phyloP scores from a whole-genome alignment of 1,140 invertebrate species.

The Melanaphis sacchari region DNA sequence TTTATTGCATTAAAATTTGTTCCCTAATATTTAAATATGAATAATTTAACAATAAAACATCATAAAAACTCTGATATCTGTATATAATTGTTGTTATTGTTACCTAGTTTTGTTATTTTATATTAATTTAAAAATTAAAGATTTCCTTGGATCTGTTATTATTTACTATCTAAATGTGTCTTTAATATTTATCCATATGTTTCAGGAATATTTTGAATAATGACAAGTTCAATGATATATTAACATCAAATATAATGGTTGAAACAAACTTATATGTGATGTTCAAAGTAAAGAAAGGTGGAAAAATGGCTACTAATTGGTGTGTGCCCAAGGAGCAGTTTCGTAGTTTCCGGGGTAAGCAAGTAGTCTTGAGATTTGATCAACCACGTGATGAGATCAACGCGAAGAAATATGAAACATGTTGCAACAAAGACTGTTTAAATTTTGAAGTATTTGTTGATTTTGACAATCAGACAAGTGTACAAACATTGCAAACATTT shows the following conservation, averaged over 20 bases:
- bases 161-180: background rate
- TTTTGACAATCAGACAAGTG: background rate
- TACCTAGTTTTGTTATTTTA: background rate
- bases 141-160: background rate
- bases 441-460: constrained; percentile 32
- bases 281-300: constrained; percentile 51
- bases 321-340: constrained; percentile 40
- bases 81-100: background rate
- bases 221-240: constrained; percentile 51
- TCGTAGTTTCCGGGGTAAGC: constrained; percentile 33
- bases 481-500: background rate
- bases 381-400: background rate
- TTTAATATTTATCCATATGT: background rate
- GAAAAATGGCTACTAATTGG: constrained; percentile 29
- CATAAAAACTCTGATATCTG: background rate
- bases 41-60: background rate
- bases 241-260: constrained; percentile 52
- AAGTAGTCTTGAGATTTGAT: constrained; percentile 29
- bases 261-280: constrained; percentile 46
- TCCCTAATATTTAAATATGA: background rate
- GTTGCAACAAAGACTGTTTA: background rate
- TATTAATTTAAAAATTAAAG: background rate
- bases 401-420: background rate
- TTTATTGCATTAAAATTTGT: too few relatives aligned
- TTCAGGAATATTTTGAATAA: constrained; percentile 49